Evolutionary conservation across 2,797 vertebrate species (phyloP).

Genomic region (Orestias chungarensis): DNA sequence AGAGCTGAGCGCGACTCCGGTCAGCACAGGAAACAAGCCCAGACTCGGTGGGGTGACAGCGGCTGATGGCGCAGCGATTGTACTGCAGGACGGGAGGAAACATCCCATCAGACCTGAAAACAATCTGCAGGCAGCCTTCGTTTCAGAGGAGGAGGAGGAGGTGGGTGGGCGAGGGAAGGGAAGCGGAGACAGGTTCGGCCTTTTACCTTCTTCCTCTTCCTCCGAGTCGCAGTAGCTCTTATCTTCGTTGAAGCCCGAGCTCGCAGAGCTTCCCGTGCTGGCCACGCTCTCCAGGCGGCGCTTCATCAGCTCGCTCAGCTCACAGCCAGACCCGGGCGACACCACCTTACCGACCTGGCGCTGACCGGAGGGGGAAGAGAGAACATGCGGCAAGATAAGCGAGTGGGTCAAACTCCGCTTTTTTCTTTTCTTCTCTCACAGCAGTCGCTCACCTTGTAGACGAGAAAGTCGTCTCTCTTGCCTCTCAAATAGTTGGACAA

Average conservation of each 20-base stretch:
- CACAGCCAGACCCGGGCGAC: conserved; percentile 83
- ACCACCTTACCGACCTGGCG: conserved; percentile 84
- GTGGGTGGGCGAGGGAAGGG: conserved; percentile 57
- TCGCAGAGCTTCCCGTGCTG: conserved; percentile 93
- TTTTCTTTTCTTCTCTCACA: conserved; percentile 19
- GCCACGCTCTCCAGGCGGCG: conserved; percentile 92
- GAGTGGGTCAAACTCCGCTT: conserved; percentile 1
- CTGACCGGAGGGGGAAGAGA: conserved; percentile 74
- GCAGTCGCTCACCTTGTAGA: conserved; percentile 85
- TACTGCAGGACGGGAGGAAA: conserved; percentile 79
- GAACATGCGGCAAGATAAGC: conserved; percentile 29
- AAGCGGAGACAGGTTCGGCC: conserved; percentile 70
- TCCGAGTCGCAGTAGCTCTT: conserved; percentile 97
- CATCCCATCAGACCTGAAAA: conserved; percentile 74
- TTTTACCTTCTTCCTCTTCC: conserved; percentile 94
- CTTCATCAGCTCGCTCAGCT: conserved; percentile 90
- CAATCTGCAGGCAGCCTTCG: conserved; percentile 68
- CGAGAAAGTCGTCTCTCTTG: conserved; percentile 89
- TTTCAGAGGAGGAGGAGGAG: conserved; percentile 40
- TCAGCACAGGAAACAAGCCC: conserved; percentile 73
- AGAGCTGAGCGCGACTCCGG: conserved; percentile 50
- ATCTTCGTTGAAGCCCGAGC: conserved; percentile 95
- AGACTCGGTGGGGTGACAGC: conserved; percentile 73
- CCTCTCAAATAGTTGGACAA: conserved; percentile 90
- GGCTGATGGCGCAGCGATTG: conserved; percentile 70